phyloP scores from a whole-genome alignment of 2,113 vertebrate species.

The Oryzias woworae region DNA sequence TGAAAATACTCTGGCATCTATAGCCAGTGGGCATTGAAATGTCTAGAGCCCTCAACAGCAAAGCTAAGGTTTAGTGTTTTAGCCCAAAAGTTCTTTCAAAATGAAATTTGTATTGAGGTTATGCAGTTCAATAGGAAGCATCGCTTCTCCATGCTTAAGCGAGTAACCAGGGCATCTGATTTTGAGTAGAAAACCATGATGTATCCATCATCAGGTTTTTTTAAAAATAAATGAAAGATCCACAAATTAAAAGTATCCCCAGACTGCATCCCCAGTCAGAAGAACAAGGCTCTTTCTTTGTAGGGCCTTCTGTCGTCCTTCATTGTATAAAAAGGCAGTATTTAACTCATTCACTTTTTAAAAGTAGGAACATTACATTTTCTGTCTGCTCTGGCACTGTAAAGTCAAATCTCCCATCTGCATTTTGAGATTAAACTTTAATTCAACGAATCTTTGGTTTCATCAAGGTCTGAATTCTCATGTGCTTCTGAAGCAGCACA shows the following conservation, averaged over 20 bases:
- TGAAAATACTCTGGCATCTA: conserved; percentile 19
- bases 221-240: conserved; percentile 23
- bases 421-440: too few relatives aligned
- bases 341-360: conserved; percentile 9
- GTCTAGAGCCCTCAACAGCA: conserved; percentile 21
- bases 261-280: conserved; percentile 10
- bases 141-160: conserved; percentile 7
- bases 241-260: conserved; percentile 9
- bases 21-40: conserved; percentile 33
- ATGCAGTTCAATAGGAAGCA: conserved; percentile 31
- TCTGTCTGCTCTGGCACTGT: too few relatives aligned
- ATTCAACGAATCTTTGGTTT: too few relatives aligned
- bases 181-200: conserved; percentile 10
- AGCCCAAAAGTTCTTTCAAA: conserved; percentile 14
- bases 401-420: too few relatives aligned
- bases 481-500: conserved; percentile 4
- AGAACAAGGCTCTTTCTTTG: conserved; percentile 12
- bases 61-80: conserved; percentile 33
- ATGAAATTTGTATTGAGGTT: conserved; percentile 7
- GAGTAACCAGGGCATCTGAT: conserved; percentile 5
- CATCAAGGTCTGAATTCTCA: conserved; percentile 13
- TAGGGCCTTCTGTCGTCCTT: conserved; percentile 5
- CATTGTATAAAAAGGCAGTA: conserved; percentile 7
- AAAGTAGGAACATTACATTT: too few relatives aligned
- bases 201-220: conserved; percentile 5